These are phyloP conservation scores for Thripadectes ignobilis DNA, from an alignment of 2,797 vertebrate genomes.

Conservation along the genomic window DNA sequence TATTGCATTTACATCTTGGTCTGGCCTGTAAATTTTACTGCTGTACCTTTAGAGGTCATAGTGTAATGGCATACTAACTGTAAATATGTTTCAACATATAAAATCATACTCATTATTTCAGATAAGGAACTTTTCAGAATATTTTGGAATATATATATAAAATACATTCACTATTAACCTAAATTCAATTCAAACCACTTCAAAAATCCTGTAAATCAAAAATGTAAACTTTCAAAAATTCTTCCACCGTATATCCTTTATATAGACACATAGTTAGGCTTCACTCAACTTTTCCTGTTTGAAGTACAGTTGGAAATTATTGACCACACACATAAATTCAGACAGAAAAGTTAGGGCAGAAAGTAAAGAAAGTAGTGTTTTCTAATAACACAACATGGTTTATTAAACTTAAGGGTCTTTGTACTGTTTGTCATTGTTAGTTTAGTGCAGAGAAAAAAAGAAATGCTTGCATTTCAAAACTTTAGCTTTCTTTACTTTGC, in stretches of 20 bases:
- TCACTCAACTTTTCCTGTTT: neutral
- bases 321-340: neutral
- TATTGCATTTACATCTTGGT: neutral
- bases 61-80: neutral
- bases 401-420: neutral
- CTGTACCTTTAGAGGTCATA: neutral
- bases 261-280: neutral
- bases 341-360: neutral
- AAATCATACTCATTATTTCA: neutral
- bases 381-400: neutral
- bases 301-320: neutral
- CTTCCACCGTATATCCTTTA: neutral
- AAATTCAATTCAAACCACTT: neutral
- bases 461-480: neutral
- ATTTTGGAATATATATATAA: neutral
- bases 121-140: neutral
- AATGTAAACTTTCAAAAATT: neutral
- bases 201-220: neutral
- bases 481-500: neutral
- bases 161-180: neutral
- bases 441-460: neutral
- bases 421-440: accelerated
- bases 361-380: neutral
- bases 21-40: neutral
- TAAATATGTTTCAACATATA: neutral